phyloP scores from a whole-genome alignment of 2,113 vertebrate species.

The Merops nubicus region DNA sequence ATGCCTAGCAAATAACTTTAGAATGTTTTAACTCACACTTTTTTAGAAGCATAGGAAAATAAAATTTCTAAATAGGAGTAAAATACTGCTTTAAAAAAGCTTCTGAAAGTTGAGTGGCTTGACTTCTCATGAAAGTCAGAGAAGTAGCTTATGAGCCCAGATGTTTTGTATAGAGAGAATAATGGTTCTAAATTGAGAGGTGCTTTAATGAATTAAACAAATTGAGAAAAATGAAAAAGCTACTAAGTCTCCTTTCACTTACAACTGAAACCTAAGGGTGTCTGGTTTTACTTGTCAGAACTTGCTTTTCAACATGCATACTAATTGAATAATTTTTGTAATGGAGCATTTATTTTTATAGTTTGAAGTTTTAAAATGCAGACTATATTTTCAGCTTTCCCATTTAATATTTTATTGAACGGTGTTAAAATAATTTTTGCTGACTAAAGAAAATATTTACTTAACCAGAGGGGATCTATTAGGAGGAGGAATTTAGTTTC shows the following conservation, averaged over 20 bases:
- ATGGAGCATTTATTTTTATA: neutral
- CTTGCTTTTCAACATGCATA: neutral
- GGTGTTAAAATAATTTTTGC: neutral
- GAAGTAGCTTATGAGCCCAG: neutral
- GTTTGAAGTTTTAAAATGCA: neutral
- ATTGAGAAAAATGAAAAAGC: neutral
- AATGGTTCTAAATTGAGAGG: neutral
- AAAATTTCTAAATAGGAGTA: neutral
- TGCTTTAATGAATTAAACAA: neutral
- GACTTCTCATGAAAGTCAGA: neutral
- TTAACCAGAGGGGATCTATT: neutral
- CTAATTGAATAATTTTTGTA: neutral
- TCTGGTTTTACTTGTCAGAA: neutral
- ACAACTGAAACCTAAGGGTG: neutral
- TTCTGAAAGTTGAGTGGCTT: neutral
- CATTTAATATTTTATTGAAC: neutral
- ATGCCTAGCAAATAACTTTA: neutral
- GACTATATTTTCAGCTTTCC: neutral
- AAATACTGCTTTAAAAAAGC: neutral
- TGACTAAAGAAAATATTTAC: neutral
- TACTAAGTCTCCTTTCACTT: neutral
- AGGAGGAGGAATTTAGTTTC: neutral
- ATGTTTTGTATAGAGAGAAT: neutral
- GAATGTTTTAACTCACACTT: neutral
- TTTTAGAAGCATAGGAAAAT: neutral